Evolutionary conservation across 2,113 vertebrate species (phyloP), one percentile per base, ranked within the genome.

Genomic region (Cranoglanis bouderius): DNA sequence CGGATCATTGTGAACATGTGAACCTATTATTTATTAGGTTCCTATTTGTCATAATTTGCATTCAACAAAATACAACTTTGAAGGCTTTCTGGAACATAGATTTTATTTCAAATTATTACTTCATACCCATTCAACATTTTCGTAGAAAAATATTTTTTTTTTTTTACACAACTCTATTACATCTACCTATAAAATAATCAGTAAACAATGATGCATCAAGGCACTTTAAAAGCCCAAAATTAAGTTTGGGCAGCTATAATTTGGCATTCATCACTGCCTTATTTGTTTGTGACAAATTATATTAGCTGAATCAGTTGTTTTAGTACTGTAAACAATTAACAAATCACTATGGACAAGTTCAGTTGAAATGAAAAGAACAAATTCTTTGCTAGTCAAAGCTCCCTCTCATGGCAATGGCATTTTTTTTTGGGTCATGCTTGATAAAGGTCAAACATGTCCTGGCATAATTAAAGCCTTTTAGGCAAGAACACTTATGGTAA

Each of bases 171-270:
- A 88, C 89, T 91, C 90, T 92, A 89, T 86, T 93, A 94, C 65
- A 92, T 91, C 92, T 91, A 90, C 90, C 89, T 91, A 90, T 85
- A 90, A 94, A 94, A 92, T 49, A 91, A 93, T 92, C 92, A 93
- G 91, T 92, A 89, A 83, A 90, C 78, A 90, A 86, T 92, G 91
- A 94, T 93, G 92, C 91, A 92, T 94, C 93, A 95, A 96, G 95
- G 95, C 95, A 95, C 95, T 95, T 95, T 87, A 91, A 94, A 87
- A 29, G 86, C 90, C 90, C 90, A 88, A 87, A 91, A 81, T 92
- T 92, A 19, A 83, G 91, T 91, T 90, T 89, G 93, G 57, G 40
- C 29, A 65, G 67, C 65, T 77, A 46, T 59, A 49, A 86, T 83
- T 75, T 84, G 49, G 40, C 83, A 82, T 51, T 81, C 46, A 43